Base-by-base conservation (phyloP, 2,888 invertebrate genomes). In the Acholoe squamosa region DNA sequence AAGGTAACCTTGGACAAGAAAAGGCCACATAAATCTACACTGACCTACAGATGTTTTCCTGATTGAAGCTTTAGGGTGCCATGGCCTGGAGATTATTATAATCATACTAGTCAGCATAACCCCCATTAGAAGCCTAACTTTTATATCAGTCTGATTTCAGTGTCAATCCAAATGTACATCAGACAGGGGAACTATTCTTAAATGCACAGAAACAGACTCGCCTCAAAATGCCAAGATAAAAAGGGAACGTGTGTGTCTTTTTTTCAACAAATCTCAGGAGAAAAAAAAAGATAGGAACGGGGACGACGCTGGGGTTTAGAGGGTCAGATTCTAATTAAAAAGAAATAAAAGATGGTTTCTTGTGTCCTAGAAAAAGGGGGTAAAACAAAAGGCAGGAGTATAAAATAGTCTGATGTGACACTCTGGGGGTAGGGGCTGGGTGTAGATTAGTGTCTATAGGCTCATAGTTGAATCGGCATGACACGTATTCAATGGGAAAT, bases 261-360 rank as follows among this genome's bases (percentile, higher is more conserved):
- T 61, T 61, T 61, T 61, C 19, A 61, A 61, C 61, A 61, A 61
- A 7, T 61, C 61, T 61, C 61, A n/a, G 22, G 61, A n/a, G 61
- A 19, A n/a, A 61, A 61, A 61, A 61, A 61, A 43, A 10, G 10
- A 7, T 3, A 10, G 43, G 10, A 3, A 3, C 61, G 19, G 61
- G 61, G 14, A 7, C 61, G 61, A 61, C 61, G 61, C 61, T 61
- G 1, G 61, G 61, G 61, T 61, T 61, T 61, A 61, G 61, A 61
- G 61, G 61, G 61, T 61, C 61, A 61, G 61, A 61, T 61, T 61
- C 61, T 61, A 61, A 61, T 61, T 61, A 61, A 61, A 61, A 61
- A 61, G 61, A 61, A 61, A 61, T 61, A 61, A 61, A 61, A 61
- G 61, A 61, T 61, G 61, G 61, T 61, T 61, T 61, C 61, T 61